Evolutionary conservation across 2,888 invertebrate genomes (phyloP).

Genomic region (Xestia ashworthii): DNA sequence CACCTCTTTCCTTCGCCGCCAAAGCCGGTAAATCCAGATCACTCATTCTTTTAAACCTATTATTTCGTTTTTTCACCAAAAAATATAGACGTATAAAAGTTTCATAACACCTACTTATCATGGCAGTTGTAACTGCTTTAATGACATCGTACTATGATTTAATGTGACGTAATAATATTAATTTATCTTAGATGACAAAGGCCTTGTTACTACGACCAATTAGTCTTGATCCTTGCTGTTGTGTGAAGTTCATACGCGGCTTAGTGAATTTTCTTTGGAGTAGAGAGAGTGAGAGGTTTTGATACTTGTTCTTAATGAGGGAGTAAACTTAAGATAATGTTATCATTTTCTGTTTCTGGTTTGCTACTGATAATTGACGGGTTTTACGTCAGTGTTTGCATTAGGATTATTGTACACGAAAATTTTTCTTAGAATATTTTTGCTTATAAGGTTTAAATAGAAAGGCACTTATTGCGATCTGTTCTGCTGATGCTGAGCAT

Average conservation of each 20-base stretch:
- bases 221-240: slow-evolving; percentile 51
- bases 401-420: slow-evolving; percentile 1
- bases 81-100: slow-evolving; percentile 26
- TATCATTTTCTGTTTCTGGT: slow-evolving; percentile 48
- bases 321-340: slow-evolving; percentile 45
- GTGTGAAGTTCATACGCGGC: not conserved
- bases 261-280: not conserved
- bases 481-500: too few relatives aligned
- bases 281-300: slow-evolving; percentile 31
- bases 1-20: slow-evolving; percentile 64
- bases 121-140: slow-evolving; percentile 49
- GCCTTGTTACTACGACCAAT: slow-evolving; percentile 55
- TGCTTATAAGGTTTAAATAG: not conserved
- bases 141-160: slow-evolving; percentile 41
- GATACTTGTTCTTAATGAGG: slow-evolving; percentile 9
- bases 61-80: slow-evolving; percentile 12
- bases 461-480: too few relatives aligned
- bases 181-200: slow-evolving; percentile 59
- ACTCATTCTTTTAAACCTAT: slow-evolving; percentile 68
- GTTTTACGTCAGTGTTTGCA: slow-evolving; percentile 13
- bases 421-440: not conserved
- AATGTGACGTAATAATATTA: slow-evolving; percentile 56
- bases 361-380: slow-evolving; percentile 13
- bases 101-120: slow-evolving; percentile 48
- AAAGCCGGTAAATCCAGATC: slow-evolving; percentile 71